These are phyloP conservation scores for Brachionus sp. DNA, from an alignment of 1,140 invertebrate species.

Conservation along the genomic window DNA sequence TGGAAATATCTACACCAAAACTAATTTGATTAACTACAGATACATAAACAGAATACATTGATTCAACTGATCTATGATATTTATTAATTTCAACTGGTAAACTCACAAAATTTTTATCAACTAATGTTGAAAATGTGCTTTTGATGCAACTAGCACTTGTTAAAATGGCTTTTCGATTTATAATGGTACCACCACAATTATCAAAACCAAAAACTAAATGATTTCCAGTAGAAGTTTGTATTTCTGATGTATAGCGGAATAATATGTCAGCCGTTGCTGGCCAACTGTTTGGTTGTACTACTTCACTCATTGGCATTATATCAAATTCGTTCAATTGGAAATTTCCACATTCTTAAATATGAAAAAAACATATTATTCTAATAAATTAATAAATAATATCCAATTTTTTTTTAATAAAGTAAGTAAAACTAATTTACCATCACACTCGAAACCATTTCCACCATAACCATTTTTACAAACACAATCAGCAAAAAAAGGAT, in stretches of 20 bases:
- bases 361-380: too few species aligned
- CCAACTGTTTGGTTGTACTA: background rate
- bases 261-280: constrained; percentile 25
- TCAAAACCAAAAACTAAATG: background rate
- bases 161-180: background rate
- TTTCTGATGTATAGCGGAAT: background rate
- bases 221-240: background rate
- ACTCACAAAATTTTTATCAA: background rate
- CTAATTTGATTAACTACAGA: background rate
- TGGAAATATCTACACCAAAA: background rate
- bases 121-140: background rate
- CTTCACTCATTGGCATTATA: background rate
- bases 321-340: background rate
- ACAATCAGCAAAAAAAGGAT: background rate
- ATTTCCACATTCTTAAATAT: background rate
- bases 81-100: background rate
- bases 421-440: background rate
- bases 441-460: constrained; percentile 2
- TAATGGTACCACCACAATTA: constrained; percentile 7
- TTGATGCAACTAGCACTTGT: constrained; percentile 21
- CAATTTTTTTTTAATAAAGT: too few species aligned
- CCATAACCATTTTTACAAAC: background rate
- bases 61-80: background rate
- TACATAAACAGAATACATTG: constrained; percentile 8
- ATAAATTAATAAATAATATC: too few species aligned